Base-by-base conservation (phyloP, 2,888 invertebrate species). In the Amorpha juglandis region DNA sequence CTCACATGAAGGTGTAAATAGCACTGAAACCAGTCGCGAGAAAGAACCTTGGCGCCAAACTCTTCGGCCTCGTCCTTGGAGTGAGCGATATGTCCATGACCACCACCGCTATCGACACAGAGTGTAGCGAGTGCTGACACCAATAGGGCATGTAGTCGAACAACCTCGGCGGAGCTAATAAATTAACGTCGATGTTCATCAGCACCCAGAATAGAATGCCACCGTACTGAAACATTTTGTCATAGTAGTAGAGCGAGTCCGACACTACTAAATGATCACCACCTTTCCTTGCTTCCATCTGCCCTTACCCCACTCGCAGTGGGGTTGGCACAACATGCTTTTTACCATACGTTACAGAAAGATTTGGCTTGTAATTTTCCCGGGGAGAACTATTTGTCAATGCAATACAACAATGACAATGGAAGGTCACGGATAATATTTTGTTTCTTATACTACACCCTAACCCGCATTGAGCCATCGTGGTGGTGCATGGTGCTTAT, bases 91-190 rank as follows among this genome's bases (percentile, higher is more conserved):
- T 66, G 58, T 87, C 87, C 21, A 78, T 2, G 0, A 81, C 0
- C 2, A 82, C 76, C 6, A 76, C 72, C 0, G 77, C 21, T 51
- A 79, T 68, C 1, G 87, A 83, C 3, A 82, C 69, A 0, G 86
- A 79, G 63, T 87, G 87, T 14, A 87, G 67, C 0, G 84, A 83
- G 58, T 87, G 86, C 45, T 87, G 86, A 0, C 78, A 69, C 84
- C 84, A 87, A 63, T 65, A 9, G 0, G 87, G 82, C 2, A 86
- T 19, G 69, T 86, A 84, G 0, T 70, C 63, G 64, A 82, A 82
- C 16, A 86, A 68, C 1, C 67, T 67, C 12, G 71, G 70, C 0
- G 86, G 83, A 0, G 79, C 82, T 35, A 87, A 71, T 0, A 82
- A 63, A 0, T 50, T 63, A 0, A 74, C 72, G 8, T 83, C 68